Percentiles rank a stretch among this genome's conserved stretches.
These are phyloP conservation scores for Tachycineta bicolor DNA, from an alignment of 2,113 vertebrate species.

Conservation along the genomic window DNA sequence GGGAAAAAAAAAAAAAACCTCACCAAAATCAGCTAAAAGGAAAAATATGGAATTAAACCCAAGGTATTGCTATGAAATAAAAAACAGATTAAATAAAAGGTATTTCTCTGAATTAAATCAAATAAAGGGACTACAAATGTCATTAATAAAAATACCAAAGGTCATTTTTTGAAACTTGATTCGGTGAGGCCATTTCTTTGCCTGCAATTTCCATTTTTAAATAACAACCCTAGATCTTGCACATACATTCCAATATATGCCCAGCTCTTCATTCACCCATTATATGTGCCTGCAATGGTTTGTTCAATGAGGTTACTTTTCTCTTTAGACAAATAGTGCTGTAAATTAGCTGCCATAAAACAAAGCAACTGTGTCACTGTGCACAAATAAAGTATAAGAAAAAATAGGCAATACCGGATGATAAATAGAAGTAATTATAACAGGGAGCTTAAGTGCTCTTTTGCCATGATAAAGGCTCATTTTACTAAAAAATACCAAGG, in stretches of 20 bases:
- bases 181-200: not conserved
- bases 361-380: not conserved
- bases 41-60: not conserved
- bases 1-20: not conserved
- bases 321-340: not conserved
- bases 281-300: not conserved
- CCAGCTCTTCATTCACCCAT: not conserved
- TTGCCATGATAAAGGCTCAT: not conserved
- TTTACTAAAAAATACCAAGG: not conserved
- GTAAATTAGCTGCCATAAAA: not conserved
- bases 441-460: not conserved
- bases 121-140: not conserved
- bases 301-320: not conserved
- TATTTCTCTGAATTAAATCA: not conserved
- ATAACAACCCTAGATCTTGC: not conserved
- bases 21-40: not conserved
- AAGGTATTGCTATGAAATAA: not conserved
- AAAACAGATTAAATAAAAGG: not conserved
- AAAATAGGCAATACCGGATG: not conserved
- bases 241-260: not conserved
- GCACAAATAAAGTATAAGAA: not conserved
- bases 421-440: constrained; percentile 15
- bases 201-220: constrained; percentile 1
- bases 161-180: not conserved
- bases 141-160: not conserved